Evolutionary conservation across 1,140 invertebrate genomes (phyloP), one percentile per base, ranked within the genome.

Genomic region (Hesperophylax magnus): DNA sequence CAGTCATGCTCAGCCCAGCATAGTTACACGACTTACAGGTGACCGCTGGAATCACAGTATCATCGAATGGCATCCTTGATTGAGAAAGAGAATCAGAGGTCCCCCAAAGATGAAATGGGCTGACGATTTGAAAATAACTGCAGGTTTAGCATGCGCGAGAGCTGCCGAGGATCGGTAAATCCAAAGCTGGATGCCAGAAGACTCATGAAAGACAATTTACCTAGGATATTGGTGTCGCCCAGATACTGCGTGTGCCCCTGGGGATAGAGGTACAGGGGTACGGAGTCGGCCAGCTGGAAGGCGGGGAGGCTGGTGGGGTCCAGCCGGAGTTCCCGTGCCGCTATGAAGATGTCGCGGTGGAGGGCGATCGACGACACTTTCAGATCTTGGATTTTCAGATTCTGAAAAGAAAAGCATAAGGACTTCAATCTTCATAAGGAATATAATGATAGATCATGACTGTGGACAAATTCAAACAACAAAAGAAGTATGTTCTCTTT

Each of bases 371-470:
- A 91, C 81, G 94, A 91, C 82, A 96, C 94, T 53, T 94, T 91
- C 24, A 94, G 85, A 47, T 95, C 93, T 87, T 95, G 94, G 22
- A 96, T 93, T 76, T 92, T 92, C 9, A 96, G 88, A 47, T 93
- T 93, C 94, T 96, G 89, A 18, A 86, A 85, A 77, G 15, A n/a
- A 31, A 20, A 47, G 39, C 1, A 14, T 2, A 47, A 0, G 39
- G 11, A 47, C 14, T 47, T 47, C 14, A 47, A 47, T 9, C 11
- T 47, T 34, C 8, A 34, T 6, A 27, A 27, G 5, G 5, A 5
- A 27, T 5, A 27, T 27, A 27, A 27, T 27, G 27, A 27, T 27
- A 27, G 27, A 27, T 27, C 27, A 27, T 27, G 27, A 27, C 27
- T 27, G 2, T 27, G 27, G 27, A 5, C 27, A 27, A 27, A 27